phyloP scores from a whole-genome alignment of 2,797 vertebrate species.

The Pempheris klunzingeri region DNA sequence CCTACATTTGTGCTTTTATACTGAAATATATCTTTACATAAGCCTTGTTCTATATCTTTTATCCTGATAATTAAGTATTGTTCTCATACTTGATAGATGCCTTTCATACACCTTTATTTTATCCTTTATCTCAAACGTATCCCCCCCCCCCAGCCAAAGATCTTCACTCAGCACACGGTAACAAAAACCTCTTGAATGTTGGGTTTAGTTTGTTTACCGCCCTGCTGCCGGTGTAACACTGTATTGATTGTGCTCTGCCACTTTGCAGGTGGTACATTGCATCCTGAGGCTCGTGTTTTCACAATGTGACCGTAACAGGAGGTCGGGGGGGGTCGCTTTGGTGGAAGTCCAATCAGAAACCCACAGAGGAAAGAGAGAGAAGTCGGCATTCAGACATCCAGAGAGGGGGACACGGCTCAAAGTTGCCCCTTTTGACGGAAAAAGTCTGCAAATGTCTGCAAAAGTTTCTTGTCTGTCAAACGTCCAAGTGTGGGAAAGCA shows the following conservation, averaged over 20 bases:
- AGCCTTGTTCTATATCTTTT: too few relatives aligned
- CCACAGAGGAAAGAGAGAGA: slow-evolving; percentile 58
- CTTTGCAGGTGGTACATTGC: slow-evolving; percentile 70
- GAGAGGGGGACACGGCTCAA: slow-evolving; percentile 11
- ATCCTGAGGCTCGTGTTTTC: slow-evolving; percentile 58
- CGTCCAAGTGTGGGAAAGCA: slow-evolving; percentile 35
- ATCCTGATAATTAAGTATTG: too few relatives aligned
- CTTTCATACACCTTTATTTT: too few relatives aligned
- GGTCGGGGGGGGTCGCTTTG: slow-evolving; percentile 53
- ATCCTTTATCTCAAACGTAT: too few relatives aligned
- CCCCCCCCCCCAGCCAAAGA: too few relatives aligned
- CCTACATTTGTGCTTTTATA: too few relatives aligned
- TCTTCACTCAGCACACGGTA: too few relatives aligned
- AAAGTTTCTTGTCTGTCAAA: slow-evolving; percentile 38
- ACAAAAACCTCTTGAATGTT: too few relatives aligned
- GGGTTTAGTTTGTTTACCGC: slow-evolving; percentile 25
- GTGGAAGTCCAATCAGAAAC: slow-evolving; percentile 71
- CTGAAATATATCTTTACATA: too few relatives aligned
- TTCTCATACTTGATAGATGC: too few relatives aligned
- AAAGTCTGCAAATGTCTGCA: slow-evolving; percentile 34
- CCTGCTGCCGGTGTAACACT: slow-evolving; percentile 46
- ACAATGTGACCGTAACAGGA: slow-evolving; percentile 53
- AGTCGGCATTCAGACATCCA: slow-evolving; percentile 48
- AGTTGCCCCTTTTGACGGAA: slow-evolving; percentile 47
- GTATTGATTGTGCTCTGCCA: slow-evolving; percentile 35